Conservation (phyloP, 2,113 vertebrate genomes). For the Xiphophorus hellerii region DNA sequence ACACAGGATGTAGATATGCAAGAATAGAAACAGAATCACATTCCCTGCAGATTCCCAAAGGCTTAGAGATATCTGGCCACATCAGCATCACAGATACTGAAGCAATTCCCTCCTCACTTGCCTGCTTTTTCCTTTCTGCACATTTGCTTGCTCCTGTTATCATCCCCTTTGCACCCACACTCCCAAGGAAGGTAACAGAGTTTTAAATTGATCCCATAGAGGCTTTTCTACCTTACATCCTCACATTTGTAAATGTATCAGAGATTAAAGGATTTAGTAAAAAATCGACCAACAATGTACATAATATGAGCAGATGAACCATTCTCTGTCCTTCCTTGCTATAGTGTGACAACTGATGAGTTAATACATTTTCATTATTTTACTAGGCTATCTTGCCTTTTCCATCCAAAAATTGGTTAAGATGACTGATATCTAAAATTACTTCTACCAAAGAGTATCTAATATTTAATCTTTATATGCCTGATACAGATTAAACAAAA, state of each 20-base stretch:
- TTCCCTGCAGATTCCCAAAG: conserved; percentile 43
- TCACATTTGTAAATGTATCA: not conserved
- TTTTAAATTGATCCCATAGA: not conserved
- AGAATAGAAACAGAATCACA: conserved; percentile 53
- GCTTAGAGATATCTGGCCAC: conserved; percentile 45
- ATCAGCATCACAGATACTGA: conserved; percentile 42
- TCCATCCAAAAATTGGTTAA: no score
- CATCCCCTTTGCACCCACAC: not conserved
- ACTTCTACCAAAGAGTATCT: no score
- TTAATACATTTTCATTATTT: not conserved
- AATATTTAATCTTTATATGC: no score
- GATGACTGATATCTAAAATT: no score
- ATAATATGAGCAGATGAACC: not conserved
- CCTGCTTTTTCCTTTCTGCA: conserved; percentile 13
- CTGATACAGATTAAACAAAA: no score
- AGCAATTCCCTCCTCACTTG: conserved; percentile 38
- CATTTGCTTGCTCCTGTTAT: conserved; percentile 3
- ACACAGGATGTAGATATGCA: conserved; percentile 48
- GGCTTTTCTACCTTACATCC: not conserved
- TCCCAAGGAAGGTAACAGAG: not conserved
- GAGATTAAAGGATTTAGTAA: not conserved
- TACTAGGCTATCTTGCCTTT: not conserved
- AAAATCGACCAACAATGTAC: not conserved
- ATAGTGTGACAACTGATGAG: not conserved
- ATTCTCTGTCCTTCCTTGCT: not conserved